phyloP scores from a whole-genome alignment of 2,888 invertebrate genomes.

The Monopis laevigella region DNA sequence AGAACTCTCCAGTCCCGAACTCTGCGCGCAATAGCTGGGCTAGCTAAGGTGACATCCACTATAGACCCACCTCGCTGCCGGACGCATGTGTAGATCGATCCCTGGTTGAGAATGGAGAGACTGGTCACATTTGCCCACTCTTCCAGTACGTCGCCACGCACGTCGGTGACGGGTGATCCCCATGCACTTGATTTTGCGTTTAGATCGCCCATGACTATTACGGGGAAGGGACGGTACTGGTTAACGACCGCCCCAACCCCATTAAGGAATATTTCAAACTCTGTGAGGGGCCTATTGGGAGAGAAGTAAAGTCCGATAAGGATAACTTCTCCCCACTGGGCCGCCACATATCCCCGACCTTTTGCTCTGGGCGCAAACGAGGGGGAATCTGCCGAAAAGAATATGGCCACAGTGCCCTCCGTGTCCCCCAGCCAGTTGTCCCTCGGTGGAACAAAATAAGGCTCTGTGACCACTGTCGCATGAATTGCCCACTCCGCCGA shows the following conservation, averaged over 20 bases:
- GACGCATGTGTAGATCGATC: conserved; percentile 19
- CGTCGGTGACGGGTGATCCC: conserved; percentile 15
- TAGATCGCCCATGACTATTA: conserved; percentile 16
- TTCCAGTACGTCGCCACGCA: conserved; percentile 15
- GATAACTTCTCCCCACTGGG: conserved; percentile 5
- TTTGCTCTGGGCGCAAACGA: background rate
- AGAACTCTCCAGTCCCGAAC: conserved; percentile 16
- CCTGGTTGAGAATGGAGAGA: conserved; percentile 16
- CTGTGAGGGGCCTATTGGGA: conserved; percentile 18
- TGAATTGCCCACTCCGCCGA: conserved; percentile 7
- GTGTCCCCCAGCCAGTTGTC: conserved; percentile 13
- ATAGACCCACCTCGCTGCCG: conserved; percentile 20
- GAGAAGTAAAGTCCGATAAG: conserved; percentile 20
- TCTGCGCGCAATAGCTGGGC: conserved; percentile 12
- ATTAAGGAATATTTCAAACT: conserved; percentile 19
- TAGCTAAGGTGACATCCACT: conserved; percentile 18
- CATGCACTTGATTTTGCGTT: conserved; percentile 16
- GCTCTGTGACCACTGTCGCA: conserved; percentile 9
- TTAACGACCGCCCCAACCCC: conserved; percentile 12
- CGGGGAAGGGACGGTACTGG: background rate
- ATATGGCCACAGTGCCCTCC: conserved; percentile 10
- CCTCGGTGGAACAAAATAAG: conserved; percentile 8
- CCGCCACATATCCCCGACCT: conserved; percentile 10
- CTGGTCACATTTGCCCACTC: conserved; percentile 17
- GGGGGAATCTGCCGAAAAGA: conserved; percentile 2